Percentiles rank a stretch among this genome's conserved stretches.
Conservation (phyloP, 2,113 vertebrate genomes). For the Eptatretus burgeri region DNA sequence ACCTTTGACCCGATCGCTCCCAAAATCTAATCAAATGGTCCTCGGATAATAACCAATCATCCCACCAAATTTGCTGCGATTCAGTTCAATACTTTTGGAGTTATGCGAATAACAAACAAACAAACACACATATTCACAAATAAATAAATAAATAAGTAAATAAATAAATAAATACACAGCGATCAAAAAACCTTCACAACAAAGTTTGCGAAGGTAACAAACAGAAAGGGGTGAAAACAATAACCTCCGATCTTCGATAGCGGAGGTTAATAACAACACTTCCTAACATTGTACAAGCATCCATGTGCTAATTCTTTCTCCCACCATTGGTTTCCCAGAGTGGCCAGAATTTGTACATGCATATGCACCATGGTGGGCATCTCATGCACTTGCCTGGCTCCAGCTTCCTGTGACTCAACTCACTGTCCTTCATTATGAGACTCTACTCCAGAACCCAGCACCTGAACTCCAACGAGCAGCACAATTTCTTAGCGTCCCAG, state of each 20-base stretch:
- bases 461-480: conserved; percentile 52
- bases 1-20: too few species aligned
- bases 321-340: conserved; percentile 21
- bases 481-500: conserved; percentile 24
- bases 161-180: too few species aligned
- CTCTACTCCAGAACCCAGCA: conserved; percentile 53
- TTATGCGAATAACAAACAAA: too few species aligned
- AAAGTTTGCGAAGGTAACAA: background rate
- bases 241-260: background rate
- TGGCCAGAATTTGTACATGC: conserved; percentile 88
- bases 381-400: conserved; percentile 78
- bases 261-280: background rate
- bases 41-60: too few species aligned
- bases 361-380: conserved; percentile 84
- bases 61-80: too few species aligned
- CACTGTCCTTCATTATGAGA: conserved; percentile 73
- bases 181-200: background rate
- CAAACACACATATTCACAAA: too few species aligned
- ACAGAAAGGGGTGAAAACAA: too few species aligned
- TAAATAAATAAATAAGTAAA: too few species aligned
- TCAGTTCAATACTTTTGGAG: too few species aligned
- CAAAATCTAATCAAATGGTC: too few species aligned
- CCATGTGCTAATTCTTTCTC: background rate
- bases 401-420: conserved; percentile 16
- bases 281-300: background rate